Evolutionary conservation across 2,797 vertebrate genomes (phyloP).

Genomic region (Pterois miles): DNA sequence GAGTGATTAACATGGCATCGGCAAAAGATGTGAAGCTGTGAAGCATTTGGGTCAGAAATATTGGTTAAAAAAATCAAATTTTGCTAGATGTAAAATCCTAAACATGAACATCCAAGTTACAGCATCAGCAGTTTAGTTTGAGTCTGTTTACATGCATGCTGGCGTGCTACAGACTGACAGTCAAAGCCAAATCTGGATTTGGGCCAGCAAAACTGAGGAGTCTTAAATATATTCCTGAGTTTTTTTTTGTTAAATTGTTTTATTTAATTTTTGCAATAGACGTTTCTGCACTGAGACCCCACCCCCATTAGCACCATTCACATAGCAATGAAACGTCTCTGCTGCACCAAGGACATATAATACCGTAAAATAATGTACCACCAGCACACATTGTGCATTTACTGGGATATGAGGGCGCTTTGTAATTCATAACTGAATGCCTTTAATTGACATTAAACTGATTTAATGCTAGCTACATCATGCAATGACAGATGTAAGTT

Average conservation of each 20-base stretch:
- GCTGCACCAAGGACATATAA: not conserved
- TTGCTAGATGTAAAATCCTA: no score
- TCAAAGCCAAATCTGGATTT: constrained; percentile 3
- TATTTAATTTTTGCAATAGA: not conserved
- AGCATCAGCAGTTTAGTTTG: not conserved
- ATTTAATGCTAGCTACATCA: not conserved
- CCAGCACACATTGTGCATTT: not conserved
- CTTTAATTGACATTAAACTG: not conserved
- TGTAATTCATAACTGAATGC: no score
- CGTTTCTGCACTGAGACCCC: not conserved
- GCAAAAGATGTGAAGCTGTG: no score
- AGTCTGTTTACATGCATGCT: not conserved
- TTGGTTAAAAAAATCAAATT: no score
- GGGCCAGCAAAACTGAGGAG: not conserved
- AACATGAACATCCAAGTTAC: not conserved
- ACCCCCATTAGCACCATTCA: not conserved
- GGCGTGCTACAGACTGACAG: not conserved
- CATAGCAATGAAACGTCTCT: not conserved
- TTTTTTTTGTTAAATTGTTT: not conserved
- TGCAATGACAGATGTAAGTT: not conserved
- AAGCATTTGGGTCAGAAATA: no score
- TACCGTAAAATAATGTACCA: not conserved
- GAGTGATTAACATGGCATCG: no score
- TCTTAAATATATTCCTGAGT: not conserved
- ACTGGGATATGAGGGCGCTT: not conserved